Evolutionary conservation across 1,140 invertebrate species (phyloP), one percentile per base, ranked within the genome.

Genomic region (Lycorma delicatula): DNA sequence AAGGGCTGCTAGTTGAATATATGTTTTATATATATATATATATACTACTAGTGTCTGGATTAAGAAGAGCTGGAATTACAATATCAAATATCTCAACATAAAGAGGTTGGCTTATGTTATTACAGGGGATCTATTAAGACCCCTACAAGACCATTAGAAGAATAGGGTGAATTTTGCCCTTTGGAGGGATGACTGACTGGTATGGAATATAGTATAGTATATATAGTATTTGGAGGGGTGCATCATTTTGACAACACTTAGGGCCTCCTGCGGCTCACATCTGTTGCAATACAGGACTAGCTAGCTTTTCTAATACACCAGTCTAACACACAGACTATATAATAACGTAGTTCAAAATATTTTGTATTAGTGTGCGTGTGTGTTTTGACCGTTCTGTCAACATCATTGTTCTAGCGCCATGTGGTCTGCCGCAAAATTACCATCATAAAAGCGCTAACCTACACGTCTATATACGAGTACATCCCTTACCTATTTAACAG

Each of bases 71-170:
- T n/a, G n/a, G 26, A 36, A 55, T 46, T 55, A 22, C 38, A 46
- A 38, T 46, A 55, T 55, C 36, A 55, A 55, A 55, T 46, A 55
- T 31, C 54, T 28, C 54, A 22, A 16, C 29, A 55, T 55, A 55
- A 55, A 55, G 54, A 55, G 54, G 54, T 28, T 41, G 54, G 54
- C 54, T 55, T 55, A 55, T 55, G 54, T 55, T 55, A 55, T 55
- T 55, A 55, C 54, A 55, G 54, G 26, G 27, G 54, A 13, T 46
- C 34, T 55, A 55, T 55, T 55, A 55, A 55, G 54, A 22, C 54
- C 54, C 54, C 53, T 28, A 51, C 26, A 51, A 28, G 49, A 44
- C 49, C 49, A 51, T 51, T 51, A 51, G 49, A 51, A 51, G 26
- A 29, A 29, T 27, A 29, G 49, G 26, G 26, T 51, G 49, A 25